phyloP scores from a whole-genome alignment of 2,113 vertebrate genomes.

The Spermophilus dauricus region DNA sequence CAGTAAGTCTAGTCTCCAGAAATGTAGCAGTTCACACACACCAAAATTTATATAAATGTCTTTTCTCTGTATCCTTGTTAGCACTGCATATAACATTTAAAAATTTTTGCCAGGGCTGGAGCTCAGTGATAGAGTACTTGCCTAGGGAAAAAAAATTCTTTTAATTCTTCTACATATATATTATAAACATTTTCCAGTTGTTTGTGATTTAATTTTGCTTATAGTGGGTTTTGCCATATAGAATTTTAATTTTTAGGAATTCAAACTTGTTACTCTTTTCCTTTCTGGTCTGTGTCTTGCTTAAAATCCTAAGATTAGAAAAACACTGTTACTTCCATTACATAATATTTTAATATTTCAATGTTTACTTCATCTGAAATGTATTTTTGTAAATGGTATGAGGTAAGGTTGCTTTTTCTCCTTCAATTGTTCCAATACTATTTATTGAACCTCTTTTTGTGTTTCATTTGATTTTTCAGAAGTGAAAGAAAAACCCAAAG shows the following conservation, averaged over 20 bases:
- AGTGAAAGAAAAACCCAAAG: constrained; percentile 67
- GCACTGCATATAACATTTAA: neutral
- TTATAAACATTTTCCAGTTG: constrained; percentile 31
- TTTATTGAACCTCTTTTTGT: constrained; percentile 19
- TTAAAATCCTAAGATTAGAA: constrained; percentile 23
- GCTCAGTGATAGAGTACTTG: neutral
- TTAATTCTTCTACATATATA: neutral
- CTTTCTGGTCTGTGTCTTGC: constrained; percentile 23
- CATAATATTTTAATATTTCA: constrained; percentile 17
- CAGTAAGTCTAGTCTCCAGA: neutral
- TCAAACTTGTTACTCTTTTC: neutral
- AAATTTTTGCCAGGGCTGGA: neutral
- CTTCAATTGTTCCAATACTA: neutral
- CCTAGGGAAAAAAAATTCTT: neutral
- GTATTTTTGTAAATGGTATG: constrained; percentile 15
- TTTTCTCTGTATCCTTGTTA: neutral
- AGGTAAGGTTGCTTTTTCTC: neutral
- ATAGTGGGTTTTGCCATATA: neutral
- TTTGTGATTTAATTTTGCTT: constrained; percentile 38
- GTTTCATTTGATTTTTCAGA: constrained; percentile 75
- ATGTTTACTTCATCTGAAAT: constrained; percentile 27
- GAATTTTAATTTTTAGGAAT: constrained; percentile 45
- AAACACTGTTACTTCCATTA: neutral
- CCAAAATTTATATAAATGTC: neutral
- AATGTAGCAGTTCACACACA: neutral